A percentile compares a stretch with the other conserved stretches of the same genome.
Conservation (phyloP, 2,888 invertebrate species). For the Drosophila atripex region DNA sequence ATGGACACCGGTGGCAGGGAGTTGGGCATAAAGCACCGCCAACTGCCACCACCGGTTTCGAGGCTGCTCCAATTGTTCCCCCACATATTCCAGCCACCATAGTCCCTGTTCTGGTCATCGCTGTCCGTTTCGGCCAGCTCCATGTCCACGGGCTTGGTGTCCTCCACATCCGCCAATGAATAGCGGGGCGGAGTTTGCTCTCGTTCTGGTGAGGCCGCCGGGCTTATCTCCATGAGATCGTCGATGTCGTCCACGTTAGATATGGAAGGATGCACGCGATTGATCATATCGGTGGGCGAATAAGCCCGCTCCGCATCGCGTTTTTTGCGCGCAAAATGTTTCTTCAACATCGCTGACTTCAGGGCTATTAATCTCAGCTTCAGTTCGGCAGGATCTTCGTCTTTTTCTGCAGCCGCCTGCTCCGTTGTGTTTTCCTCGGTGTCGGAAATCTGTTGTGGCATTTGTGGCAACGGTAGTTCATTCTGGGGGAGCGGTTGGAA, state of each 20-base stretch:
- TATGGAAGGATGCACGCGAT: slow-evolving; percentile 61
- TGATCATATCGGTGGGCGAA: slow-evolving; percentile 83
- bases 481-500: not conserved
- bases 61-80: slow-evolving; percentile 43
- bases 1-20: slow-evolving; percentile 61
- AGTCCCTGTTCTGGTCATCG: slow-evolving; percentile 56
- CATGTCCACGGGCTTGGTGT: slow-evolving; percentile 82
- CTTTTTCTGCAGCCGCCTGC: not conserved
- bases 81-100: slow-evolving; percentile 44
- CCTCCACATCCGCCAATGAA: slow-evolving; percentile 40
- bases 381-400: slow-evolving; percentile 51
- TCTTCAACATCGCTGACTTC: slow-evolving; percentile 82
- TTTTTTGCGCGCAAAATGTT: slow-evolving; percentile 81
- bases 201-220: slow-evolving; percentile 80
- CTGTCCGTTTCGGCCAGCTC: slow-evolving; percentile 82
- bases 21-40: slow-evolving; percentile 57
- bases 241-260: slow-evolving; percentile 64
- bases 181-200: slow-evolving; percentile 55
- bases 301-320: slow-evolving; percentile 82
- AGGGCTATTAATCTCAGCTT: slow-evolving; percentile 82
- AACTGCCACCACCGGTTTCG: slow-evolving; percentile 43
- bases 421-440: slow-evolving; percentile 69
- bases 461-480: not conserved
- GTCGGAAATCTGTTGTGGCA: slow-evolving; percentile 7
- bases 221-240: slow-evolving; percentile 81